A percentile compares a stretch with the other conserved stretches of the same genome.
Evolutionary conservation across 2,888 invertebrate genomes (phyloP).

Genomic region (Hypselothyrea guttata): DNA sequence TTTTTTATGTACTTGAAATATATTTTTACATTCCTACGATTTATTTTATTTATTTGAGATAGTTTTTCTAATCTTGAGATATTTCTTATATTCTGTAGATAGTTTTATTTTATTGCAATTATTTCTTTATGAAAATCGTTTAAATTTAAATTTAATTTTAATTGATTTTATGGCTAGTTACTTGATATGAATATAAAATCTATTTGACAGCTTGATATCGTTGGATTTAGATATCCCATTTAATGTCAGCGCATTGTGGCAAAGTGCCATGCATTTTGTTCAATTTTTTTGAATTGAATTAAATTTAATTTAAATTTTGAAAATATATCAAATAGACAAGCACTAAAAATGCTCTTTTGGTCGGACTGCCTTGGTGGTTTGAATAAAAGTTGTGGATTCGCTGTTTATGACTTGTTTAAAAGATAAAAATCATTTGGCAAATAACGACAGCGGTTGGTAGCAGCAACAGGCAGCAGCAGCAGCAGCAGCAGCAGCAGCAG

Average conservation of each 20-base stretch:
- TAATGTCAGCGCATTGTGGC: conserved; percentile 16
- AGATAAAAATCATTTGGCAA: neutral
- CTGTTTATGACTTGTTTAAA: neutral
- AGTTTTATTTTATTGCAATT: no score
- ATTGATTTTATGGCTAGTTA: no score
- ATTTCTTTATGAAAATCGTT: no score
- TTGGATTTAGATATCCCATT: no score
- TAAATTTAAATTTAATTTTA: no score
- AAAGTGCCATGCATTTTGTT: conserved; percentile 45
- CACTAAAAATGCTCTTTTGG: neutral
- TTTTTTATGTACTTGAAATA: no score
- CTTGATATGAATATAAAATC: no score
- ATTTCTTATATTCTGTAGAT: no score
- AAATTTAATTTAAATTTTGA: conserved; percentile 30
- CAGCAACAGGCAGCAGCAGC: neutral
- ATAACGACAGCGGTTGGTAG: conserved; percentile 13
- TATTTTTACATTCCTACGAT: no score
- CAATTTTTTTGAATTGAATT: conserved; percentile 46
- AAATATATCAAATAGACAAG: conserved; percentile 16
- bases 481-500: conserved; percentile 21
- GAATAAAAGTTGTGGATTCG: neutral
- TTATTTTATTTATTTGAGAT: no score
- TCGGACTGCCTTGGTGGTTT: neutral
- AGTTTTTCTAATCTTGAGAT: no score
- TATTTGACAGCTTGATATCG: no score